Base-by-base conservation (phyloP, 2,113 vertebrate genomes). In the Cyrtonyx montezumae region DNA sequence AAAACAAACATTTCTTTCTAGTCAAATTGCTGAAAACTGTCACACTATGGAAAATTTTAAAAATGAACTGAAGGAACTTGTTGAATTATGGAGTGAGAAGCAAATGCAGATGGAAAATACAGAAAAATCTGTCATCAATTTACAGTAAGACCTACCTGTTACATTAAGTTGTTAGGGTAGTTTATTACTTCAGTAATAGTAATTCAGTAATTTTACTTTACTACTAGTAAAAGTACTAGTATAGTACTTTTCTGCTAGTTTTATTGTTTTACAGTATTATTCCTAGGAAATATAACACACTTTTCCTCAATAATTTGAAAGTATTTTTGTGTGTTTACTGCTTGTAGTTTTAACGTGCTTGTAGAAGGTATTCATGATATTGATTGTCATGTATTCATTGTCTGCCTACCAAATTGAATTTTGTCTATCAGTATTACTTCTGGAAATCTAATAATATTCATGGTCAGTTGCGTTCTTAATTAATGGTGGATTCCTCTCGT, bases 31-130 rank as follows among this genome's bases (percentile, higher is more conserved):
- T 83, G 43, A 91, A 79, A 91, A 92, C 13, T 67, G 70, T 95
- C 66, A 74, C 49, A 94, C 73, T 63, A 90, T 88, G 61, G 88
- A 92, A 90, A 89, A 97, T n/a, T 91, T 98, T 3, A 87, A 65
- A 11, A 89, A 86, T 15, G 30, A 95, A 95, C 81, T 69, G 49
- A 17, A 82, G 62, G 81, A 94, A 69, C 36, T 94, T 94, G 79
- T 92, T 95, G 56, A 79, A 19, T 73, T 94, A 32, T 42, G 30
- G 58, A 82, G 84, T 3, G 17, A 11, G 45, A 87, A 81, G 28
- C 17, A 95, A 92, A 61, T 32, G 25, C 21, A 81, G 28, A 26
- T 73, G 49, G 45, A 84, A 23, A 78, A 42, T 6, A 32, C 6
- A 69, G 79, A 89, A 70, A 90, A 80, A 45, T 51, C 7, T 75